Evolutionary conservation across 2,888 invertebrate species (phyloP), one percentile per base, ranked within the genome.

Genomic region (Chrysolina oricalcia): DNA sequence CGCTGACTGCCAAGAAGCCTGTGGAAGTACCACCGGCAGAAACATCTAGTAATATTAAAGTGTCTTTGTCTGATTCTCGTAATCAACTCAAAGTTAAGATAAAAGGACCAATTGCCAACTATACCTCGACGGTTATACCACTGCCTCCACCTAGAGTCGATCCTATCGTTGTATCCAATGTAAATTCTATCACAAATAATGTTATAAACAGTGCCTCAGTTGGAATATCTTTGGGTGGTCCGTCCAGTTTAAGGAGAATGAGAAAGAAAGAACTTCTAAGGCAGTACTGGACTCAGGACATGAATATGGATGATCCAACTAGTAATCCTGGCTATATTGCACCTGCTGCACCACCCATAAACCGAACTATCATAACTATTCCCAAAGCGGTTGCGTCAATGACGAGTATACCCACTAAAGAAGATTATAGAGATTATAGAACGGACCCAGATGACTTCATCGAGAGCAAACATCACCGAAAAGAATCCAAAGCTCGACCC

Each of bases 71-170:
- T 0, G 96, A 96, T 88, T 94, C 96, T 0, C 91, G 96, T 41
- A 96, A 96, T 88, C 96, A 96, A 86, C 89, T 97, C 5, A 97
- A 97, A 87, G 93, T 97, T 0, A 97, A 97, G 89, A 97, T 97
- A 78, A 97, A 97, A 87, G 97, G 96, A 3, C 97, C 97, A 0
- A 91, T 95, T 76, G 95, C 96, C 83, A 95, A 94, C 85, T 95
- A 94, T 48, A 91, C 93, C 2, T 91, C 92, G 71, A 90, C 92
- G 0, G 90, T 90, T 0, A 89, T 91, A 63, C 91, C 92, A 4
- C 88, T 92, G n/a, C 91, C 90, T 0, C 92, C 91, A 56, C 91
- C 91, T 79, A 90, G 90, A n/a, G 90, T 90, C 21, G 88, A 89
- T 73, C 89, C 87, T 48, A 86, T 87, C 21, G 83, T 89, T 40